Evolutionary conservation across 2,888 invertebrate genomes (phyloP), one percentile per base, ranked within the genome.

Genomic region (Salpingus planirostris): DNA sequence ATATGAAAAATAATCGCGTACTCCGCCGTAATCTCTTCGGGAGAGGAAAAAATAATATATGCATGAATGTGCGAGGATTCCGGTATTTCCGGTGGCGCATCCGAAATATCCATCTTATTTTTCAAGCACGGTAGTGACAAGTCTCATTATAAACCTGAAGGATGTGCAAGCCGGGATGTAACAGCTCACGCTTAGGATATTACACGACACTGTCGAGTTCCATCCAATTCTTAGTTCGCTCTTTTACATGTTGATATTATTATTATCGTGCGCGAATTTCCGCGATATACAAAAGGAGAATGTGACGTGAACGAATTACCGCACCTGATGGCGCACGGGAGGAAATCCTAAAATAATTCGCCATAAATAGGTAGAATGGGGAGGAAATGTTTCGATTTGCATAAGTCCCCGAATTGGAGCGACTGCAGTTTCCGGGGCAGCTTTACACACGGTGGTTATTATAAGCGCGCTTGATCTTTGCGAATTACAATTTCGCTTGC

Each of bases 61-160:
- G 8, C 5, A 18, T 6, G 18, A 18, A 6, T 5, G 18, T 8
- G 5, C 18, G 18, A 8, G 8, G 18, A 18, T 18, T 18, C 18
- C 18, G 18, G 18, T 8, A 8, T 18, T 8, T n/a, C n/a, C n/a
- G n/a, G 18, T 6, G 18, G 27, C 18, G 27, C 22, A 27, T 27
- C 8, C 28, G 21, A 25, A 42, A 37, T 42, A 42, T 40, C 36
- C 39, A 37, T 40, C 36, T 40, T 39, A 42, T 42, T 40, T 42
- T 36, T 37, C 42, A 40, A 35, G 24, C 31, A 24, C 25, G 26
- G 27, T 28, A 35, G 27, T 42, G 42, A 37, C 42, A 42, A 42
- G 24, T 40, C 39, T 40, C 32, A 40, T 40, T 42, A 42, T 32
- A 26, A 30, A 18, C 18, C 5, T 8, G 13, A 8, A 1, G 2